A percentile compares a stretch with the other conserved stretches of the same genome.
Evolutionary conservation across 2,797 vertebrate genomes (phyloP).

Genomic region (Sebastiscus tertius): DNA sequence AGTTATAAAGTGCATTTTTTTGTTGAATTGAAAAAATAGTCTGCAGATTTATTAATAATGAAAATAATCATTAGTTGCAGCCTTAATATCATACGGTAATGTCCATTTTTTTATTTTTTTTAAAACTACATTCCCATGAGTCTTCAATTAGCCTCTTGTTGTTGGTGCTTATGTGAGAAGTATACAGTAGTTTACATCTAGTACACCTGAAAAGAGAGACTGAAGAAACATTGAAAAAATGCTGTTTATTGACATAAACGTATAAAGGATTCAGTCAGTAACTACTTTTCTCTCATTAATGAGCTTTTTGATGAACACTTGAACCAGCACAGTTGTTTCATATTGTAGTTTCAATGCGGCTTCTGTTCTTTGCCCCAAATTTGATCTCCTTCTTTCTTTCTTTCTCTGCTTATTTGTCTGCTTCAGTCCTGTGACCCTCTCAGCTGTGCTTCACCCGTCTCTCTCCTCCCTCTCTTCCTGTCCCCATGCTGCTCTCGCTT

Average conservation of each 20-base stretch:
- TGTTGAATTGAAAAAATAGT: neutral
- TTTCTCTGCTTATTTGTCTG: constrained; percentile 56
- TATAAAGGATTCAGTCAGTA: neutral
- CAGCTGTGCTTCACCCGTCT: constrained; percentile 43
- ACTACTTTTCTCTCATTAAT: neutral
- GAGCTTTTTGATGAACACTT: neutral
- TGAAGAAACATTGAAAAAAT: neutral
- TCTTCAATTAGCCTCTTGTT: neutral
- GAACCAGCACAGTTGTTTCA: constrained; percentile 3
- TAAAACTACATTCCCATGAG: neutral
- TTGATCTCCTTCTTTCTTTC: constrained; percentile 25
- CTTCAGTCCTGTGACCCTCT: constrained; percentile 50
- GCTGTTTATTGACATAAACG: neutral
- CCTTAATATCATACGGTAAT: neutral
- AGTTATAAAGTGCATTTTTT: neutral
- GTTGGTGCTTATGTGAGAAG: neutral
- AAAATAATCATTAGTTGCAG: neutral
- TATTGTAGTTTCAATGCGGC: neutral
- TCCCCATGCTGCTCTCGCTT: constrained; percentile 53
- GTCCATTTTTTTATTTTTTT: too few relatives aligned
- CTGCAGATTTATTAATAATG: too few relatives aligned
- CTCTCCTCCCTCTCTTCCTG: constrained; percentile 71
- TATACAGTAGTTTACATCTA: neutral
- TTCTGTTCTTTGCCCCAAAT: constrained; percentile 21
- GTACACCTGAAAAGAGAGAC: neutral